Evolutionary conservation across 2,888 invertebrate species (phyloP), one percentile per base, ranked within the genome.

Genomic region (Acleris emargana): DNA sequence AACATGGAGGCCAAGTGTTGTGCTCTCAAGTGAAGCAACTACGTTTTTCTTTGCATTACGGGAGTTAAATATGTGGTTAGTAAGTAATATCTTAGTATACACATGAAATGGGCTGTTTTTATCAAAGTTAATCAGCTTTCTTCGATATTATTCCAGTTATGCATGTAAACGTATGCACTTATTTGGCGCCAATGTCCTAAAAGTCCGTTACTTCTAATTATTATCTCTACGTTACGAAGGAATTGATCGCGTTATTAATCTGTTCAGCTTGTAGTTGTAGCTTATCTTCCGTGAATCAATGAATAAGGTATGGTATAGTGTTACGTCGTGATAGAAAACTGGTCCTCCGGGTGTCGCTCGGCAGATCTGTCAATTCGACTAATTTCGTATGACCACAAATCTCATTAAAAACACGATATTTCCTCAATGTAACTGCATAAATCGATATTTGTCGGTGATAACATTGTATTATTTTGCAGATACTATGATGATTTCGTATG

Each of bases 131-230:
- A 58, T 62, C 66, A 68, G 64, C 60, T 72, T 67, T 70, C 68
- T 38, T 67, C 71, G 59, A 64, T 69, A 68, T 64, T 67, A 70
- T 67, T 72, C 67, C 62, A 63, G 64, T 66, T 67, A 69, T 64
- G 68, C 75, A 80, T 86, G 90, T 82, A 88, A 91, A 91, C 92
- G 92, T 91, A 91, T 88, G 88, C 91, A 90, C 81, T 80, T 91
- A 88, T 89, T 92, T 92, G 90, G 92, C 92, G 92, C 92, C 92
- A 92, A 92, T 85, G 88, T 80, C 80, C 79, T 79, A 73, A 84
- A 86, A 89, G 85, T 89, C 92, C 92, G 91, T 92, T 92, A 89
- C 74, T 76, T 72, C 70, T 77, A 62, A 71, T 20, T 75, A 73
- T 66, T 78, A 74, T 71, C 69, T 68, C 68, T 71, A 76, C 68